phyloP scores from a whole-genome alignment of 2,797 vertebrate genomes.

The Apogon hyalosoma region DNA sequence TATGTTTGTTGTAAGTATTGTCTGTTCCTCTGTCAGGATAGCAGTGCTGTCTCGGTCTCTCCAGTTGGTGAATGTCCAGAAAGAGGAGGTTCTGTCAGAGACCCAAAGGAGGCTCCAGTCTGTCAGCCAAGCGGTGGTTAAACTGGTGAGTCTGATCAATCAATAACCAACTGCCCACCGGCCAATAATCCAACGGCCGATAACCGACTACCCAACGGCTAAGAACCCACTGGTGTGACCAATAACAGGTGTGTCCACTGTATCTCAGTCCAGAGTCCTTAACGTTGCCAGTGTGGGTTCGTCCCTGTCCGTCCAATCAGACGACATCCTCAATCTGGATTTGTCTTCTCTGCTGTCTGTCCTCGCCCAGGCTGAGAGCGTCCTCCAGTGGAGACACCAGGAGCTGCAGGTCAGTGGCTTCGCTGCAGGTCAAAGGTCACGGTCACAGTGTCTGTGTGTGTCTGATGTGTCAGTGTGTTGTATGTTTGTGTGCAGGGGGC shows the following conservation, averaged over 20 bases:
- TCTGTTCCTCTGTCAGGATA: too few relatives aligned
- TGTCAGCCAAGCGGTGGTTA: conserved; percentile 65
- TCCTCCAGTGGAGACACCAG: conserved; percentile 72
- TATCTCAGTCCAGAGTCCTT: conserved; percentile 74
- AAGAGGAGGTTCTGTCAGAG: too few relatives aligned
- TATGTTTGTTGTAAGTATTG: too few relatives aligned
- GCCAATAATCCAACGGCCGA: too few relatives aligned
- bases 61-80: too few relatives aligned
- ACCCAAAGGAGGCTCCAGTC: conserved; percentile 49
- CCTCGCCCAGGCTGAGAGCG: conserved; percentile 77
- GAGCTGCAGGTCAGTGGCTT: conserved; percentile 73
- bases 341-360: conserved; percentile 72
- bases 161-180: background rate
- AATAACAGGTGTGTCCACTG: conserved; percentile 11
- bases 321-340: conserved; percentile 46
- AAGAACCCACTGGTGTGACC: background rate
- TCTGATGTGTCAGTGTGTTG: conserved; percentile 13
- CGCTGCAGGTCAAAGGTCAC: background rate
- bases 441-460: background rate
- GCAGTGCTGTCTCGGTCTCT: too few relatives aligned
- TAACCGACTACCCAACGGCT: too few relatives aligned
- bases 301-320: conserved; percentile 24
- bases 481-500: conserved; percentile 50
- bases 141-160: conserved; percentile 67
- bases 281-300: conserved; percentile 26